A percentile compares a stretch with the other conserved stretches of the same genome.
These are phyloP conservation scores for Leptinotarsa lineolata DNA, from an alignment of 1,140 invertebrate species.

Conservation along the genomic window DNA sequence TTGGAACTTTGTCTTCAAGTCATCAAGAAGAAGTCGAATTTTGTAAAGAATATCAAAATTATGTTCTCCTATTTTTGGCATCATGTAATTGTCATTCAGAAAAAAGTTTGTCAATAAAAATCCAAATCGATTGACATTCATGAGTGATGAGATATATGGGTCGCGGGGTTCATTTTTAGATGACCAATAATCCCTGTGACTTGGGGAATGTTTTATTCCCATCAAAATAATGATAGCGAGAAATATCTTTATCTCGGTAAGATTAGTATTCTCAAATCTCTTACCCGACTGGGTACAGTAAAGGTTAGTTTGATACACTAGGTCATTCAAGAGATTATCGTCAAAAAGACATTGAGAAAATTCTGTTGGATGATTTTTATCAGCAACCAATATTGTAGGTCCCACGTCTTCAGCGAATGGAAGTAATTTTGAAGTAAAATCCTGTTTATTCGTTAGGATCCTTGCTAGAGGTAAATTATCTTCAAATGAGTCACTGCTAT, in stretches of 20 bases:
- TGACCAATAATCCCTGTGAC: conserved; percentile 36
- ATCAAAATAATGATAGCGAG: conserved; percentile 29
- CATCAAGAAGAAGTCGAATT: conserved; percentile 49
- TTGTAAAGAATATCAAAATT: conserved; percentile 55
- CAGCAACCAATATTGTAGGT: neutral
- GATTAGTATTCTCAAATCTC: conserved; percentile 15
- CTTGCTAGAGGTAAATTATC: conserved; percentile 5
- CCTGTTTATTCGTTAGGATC: conserved; percentile 2
- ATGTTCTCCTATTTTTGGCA: conserved; percentile 43
- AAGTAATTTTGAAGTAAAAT: neutral
- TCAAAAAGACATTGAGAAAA: conserved; percentile 27
- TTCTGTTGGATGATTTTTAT: conserved; percentile 9
- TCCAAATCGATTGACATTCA: conserved; percentile 56
- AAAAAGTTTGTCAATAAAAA: conserved; percentile 51
- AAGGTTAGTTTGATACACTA: conserved; percentile 31
- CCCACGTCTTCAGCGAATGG: neutral
- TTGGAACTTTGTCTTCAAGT: conserved; percentile 46
- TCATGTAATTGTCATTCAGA: conserved; percentile 52
- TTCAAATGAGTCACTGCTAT: conserved; percentile 11
- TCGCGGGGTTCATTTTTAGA: conserved; percentile 25
- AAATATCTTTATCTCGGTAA: conserved; percentile 26
- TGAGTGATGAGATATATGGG: conserved; percentile 36
- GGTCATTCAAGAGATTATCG: conserved; percentile 15
- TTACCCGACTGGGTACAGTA: conserved; percentile 13
- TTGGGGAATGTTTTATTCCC: conserved; percentile 42